Evolutionary conservation across 2,888 invertebrate genomes (phyloP).

Genomic region (Mesorhabditis sp.): DNA sequence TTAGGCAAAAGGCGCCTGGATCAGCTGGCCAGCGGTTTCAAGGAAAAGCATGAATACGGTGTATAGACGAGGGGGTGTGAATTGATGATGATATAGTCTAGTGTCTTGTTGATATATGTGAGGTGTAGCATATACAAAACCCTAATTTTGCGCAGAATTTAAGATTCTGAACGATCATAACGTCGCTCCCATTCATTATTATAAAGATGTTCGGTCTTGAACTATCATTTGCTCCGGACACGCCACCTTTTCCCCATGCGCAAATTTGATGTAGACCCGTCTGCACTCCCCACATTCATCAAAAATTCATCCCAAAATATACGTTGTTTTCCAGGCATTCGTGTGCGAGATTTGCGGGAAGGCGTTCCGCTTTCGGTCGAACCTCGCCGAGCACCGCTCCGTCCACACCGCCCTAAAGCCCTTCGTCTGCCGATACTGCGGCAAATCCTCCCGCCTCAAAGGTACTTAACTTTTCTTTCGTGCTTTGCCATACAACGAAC

Average conservation of each 20-base stretch:
- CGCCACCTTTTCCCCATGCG: no score
- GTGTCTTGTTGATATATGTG: no score
- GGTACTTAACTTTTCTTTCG: constrained; percentile 27
- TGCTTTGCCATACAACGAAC: neutral
- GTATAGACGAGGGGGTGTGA: no score
- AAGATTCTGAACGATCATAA: neutral
- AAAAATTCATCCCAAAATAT: neutral
- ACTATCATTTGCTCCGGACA: neutral
- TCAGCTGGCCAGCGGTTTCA: no score
- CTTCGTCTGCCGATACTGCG: constrained; percentile 58
- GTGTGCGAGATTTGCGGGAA: constrained; percentile 58
- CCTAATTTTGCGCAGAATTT: no score
- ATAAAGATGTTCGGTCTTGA: neutral
- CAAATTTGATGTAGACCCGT: no score
- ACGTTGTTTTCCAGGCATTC: constrained; percentile 41
- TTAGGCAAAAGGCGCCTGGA: no score
- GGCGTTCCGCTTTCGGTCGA: constrained; percentile 58
- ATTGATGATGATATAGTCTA: no score
- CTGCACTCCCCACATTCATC: neutral
- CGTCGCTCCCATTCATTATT: constrained; percentile 4
- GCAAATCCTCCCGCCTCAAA: constrained; percentile 56
- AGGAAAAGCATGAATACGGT: no score
- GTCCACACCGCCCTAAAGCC: constrained; percentile 58
- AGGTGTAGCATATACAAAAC: no score
- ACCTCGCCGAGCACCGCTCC: constrained; percentile 58